Evolutionary conservation across 1,140 invertebrate genomes (phyloP).

Genomic region (Protaetia brevitarsis): DNA sequence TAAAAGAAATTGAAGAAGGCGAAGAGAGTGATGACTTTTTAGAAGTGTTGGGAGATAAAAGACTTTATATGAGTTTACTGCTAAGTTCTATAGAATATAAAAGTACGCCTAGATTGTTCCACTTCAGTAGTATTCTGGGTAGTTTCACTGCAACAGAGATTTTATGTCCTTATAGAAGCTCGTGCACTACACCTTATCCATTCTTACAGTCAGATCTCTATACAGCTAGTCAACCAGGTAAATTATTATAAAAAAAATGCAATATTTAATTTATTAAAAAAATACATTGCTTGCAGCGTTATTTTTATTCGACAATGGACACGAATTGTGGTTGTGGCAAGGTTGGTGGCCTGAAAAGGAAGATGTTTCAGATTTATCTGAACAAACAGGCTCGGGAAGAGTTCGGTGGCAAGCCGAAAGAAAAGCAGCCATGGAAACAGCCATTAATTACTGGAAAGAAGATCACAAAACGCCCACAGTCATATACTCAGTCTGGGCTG

Average conservation of each 20-base stretch:
- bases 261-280: not conserved
- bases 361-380: slow-evolving; percentile 50
- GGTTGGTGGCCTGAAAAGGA: slow-evolving; percentile 84
- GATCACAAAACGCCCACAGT: slow-evolving; percentile 46
- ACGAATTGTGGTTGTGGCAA: slow-evolving; percentile 85
- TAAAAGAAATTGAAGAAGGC: slow-evolving; percentile 68
- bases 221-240: slow-evolving; percentile 79
- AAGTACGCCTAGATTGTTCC: slow-evolving; percentile 72
- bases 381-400: slow-evolving; percentile 66
- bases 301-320: slow-evolving; percentile 77
- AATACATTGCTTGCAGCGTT: slow-evolving; percentile 57
- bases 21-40: slow-evolving; percentile 69
- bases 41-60: slow-evolving; percentile 57
- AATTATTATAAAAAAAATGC: no score
- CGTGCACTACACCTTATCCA: slow-evolving; percentile 70
- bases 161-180: slow-evolving; percentile 57
- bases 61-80: slow-evolving; percentile 57
- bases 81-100: slow-evolving; percentile 48
- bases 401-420: slow-evolving; percentile 78
- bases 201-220: slow-evolving; percentile 85
- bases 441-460: slow-evolving; percentile 71
- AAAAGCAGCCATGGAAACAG: slow-evolving; percentile 77
- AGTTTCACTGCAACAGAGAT: slow-evolving; percentile 75
- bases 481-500: slow-evolving; percentile 73
- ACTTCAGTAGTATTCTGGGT: slow-evolving; percentile 73